phyloP scores from a whole-genome alignment of 2,113 vertebrate species.

The Solea solea region DNA sequence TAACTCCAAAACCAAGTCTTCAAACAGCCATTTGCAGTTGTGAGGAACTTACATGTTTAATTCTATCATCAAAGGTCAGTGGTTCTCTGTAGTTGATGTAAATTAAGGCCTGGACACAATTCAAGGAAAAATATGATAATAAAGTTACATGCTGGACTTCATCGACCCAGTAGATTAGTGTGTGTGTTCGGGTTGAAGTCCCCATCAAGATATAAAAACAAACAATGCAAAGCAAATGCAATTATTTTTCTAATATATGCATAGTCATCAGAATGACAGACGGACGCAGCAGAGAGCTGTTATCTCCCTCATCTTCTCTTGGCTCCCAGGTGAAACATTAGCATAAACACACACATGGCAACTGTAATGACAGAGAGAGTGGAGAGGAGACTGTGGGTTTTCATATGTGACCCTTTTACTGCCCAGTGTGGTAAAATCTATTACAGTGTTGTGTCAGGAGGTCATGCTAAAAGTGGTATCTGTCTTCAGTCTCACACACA shows the following conservation, averaged over 20 bases:
- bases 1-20: too few relatives aligned
- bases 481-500: background rate
- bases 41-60: too few relatives aligned
- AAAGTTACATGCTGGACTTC: background rate
- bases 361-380: background rate
- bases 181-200: background rate
- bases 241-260: constrained; percentile 68
- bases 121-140: background rate
- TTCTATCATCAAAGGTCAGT: background rate
- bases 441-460: background rate
- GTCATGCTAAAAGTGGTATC: background rate
- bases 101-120: background rate
- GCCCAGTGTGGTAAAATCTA: constrained; percentile 6
- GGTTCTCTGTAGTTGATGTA: background rate
- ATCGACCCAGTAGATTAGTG: background rate
- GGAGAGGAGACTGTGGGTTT: background rate
- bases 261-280: constrained; percentile 56
- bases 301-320: constrained; percentile 64
- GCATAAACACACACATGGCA: constrained; percentile 33
- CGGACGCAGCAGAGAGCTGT: constrained; percentile 50
- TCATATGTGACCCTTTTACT: constrained; percentile 16
- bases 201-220: background rate
- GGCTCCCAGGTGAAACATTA: constrained; percentile 53
- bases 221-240: constrained; percentile 33
- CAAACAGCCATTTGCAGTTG: too few relatives aligned